Evolutionary conservation across 2,888 invertebrate species (phyloP), one percentile per base, ranked within the genome.

Genomic region (Palloptera scutellata): DNA sequence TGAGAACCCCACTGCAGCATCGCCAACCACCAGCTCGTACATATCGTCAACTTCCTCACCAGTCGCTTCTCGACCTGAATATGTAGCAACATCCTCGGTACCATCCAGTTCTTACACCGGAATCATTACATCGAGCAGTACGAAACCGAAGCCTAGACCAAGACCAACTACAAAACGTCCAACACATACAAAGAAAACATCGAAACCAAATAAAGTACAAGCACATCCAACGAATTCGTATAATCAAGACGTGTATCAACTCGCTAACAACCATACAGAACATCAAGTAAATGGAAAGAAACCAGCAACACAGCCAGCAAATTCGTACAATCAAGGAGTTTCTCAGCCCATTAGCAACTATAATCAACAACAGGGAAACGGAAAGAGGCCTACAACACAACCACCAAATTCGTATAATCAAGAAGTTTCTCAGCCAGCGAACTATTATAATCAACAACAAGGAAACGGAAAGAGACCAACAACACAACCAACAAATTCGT

Each of bases 81-180:
- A 77, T 41, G 74, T 70, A 5, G 40, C 42, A 0, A n/a, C 51
- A 5, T 40, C 57, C 8, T 45, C 58, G 1, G 72, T 71, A n/a
- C 61, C 61, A 13, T 72, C 78, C 20, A 74, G 79, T 15, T 15
- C 64, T 30, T 60, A 58, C 0, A 58, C 86, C 15, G 87, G 86
- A 43, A 87, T 86, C 0, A 88, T 81, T 0, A 81, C 80, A 2
- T 87, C 74, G 84, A 88, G 69, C 82, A 87, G 0, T 86, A 86
- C 70, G 86, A 87, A 73, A n/a, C 75, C 80, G 4, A 74, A 67
- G 17, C 79, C 79, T 1, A 74, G 74, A 5, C 79, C 79, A 1
- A 75, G 72, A 51, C 66, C 70, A 0, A 69, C 69, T 10, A 71
- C 64, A 1, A 74, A 75, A 82, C 88, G 1, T 83, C 78, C 8